Evolutionary conservation across 2,797 vertebrate species (phyloP).

Genomic region (Acestrorhynchus altus): DNA sequence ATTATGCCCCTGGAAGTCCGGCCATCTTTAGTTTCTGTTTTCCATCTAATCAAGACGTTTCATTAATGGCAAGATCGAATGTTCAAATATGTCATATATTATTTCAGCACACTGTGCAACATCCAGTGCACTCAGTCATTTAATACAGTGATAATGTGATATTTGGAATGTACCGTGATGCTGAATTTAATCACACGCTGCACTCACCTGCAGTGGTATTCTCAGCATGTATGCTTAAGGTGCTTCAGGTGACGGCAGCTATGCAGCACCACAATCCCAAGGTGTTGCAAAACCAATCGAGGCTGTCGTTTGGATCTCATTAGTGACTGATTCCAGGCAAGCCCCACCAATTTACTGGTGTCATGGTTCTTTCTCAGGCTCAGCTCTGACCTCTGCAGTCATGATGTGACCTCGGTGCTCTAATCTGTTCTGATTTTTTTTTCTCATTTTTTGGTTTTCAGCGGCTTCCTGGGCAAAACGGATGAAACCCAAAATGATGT

Average conservation of each 20-base stretch:
- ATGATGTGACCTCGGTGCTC: slow-evolving; percentile 56
- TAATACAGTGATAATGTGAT: not conserved
- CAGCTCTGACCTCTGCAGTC: slow-evolving; percentile 59
- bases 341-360: slow-evolving; percentile 63
- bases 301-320: slow-evolving; percentile 61
- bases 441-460: slow-evolving; percentile 57
- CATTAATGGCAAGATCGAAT: too few species aligned
- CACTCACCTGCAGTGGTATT: slow-evolving; percentile 19
- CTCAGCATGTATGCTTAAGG: slow-evolving; percentile 39
- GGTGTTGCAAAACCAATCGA: slow-evolving; percentile 52
- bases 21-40: too few species aligned
- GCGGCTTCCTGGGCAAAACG: slow-evolving; percentile 61
- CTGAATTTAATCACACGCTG: not conserved
- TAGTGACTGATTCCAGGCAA: slow-evolving; percentile 61
- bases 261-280: slow-evolving; percentile 46
- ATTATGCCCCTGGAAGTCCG: too few species aligned
- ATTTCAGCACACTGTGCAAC: too few species aligned
- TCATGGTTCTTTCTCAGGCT: slow-evolving; percentile 63
- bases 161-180: not conserved
- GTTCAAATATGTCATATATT: too few species aligned
- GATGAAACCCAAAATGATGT: slow-evolving; percentile 66
- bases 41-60: too few species aligned
- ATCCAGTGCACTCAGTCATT: too few species aligned
- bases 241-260: slow-evolving; percentile 40
- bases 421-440: slow-evolving; percentile 58